Evolutionary conservation across 2,797 vertebrate species (phyloP).

Genomic region (Falco peregrinus): DNA sequence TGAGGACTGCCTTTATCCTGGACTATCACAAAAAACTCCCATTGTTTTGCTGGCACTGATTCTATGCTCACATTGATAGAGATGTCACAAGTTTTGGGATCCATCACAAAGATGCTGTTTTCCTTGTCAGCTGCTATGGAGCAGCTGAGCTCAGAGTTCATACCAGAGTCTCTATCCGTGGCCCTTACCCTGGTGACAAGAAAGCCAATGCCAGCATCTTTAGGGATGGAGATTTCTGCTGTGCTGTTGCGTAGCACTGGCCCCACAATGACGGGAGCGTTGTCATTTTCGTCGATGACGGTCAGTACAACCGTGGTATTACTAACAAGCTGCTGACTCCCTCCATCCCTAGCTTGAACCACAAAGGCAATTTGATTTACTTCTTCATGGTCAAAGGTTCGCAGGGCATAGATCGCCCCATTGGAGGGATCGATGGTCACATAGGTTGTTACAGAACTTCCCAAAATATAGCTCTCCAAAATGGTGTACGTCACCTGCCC

Average conservation of each 20-base stretch:
- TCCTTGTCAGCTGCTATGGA: slow-evolving; percentile 88
- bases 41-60: slow-evolving; percentile 78
- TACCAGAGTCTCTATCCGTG: slow-evolving; percentile 90
- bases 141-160: slow-evolving; percentile 94
- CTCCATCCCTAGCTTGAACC: slow-evolving; percentile 90
- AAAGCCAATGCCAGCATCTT: slow-evolving; percentile 86
- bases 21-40: slow-evolving; percentile 88
- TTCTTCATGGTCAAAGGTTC: slow-evolving; percentile 95
- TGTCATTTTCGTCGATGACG: slow-evolving; percentile 95
- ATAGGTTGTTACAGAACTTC: slow-evolving; percentile 89
- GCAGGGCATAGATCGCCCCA: slow-evolving; percentile 91
- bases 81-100: slow-evolving; percentile 91
- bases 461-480: slow-evolving; percentile 85
- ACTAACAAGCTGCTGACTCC: slow-evolving; percentile 82
- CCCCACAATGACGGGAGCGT: slow-evolving; percentile 86
- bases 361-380: slow-evolving; percentile 88
- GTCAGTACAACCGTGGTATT: slow-evolving; percentile 92
- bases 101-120: slow-evolving; percentile 88
- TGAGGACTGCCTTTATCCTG: slow-evolving; percentile 90
- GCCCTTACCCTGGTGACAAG: slow-evolving; percentile 87
- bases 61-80: slow-evolving; percentile 90
- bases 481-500: slow-evolving; percentile 95
- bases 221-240: slow-evolving; percentile 88
- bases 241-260: slow-evolving; percentile 89
- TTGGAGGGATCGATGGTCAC: slow-evolving; percentile 96